Evolutionary conservation across 2,797 vertebrate genomes (phyloP).

Genomic region (Xiphorhynchus erythropygius): DNA sequence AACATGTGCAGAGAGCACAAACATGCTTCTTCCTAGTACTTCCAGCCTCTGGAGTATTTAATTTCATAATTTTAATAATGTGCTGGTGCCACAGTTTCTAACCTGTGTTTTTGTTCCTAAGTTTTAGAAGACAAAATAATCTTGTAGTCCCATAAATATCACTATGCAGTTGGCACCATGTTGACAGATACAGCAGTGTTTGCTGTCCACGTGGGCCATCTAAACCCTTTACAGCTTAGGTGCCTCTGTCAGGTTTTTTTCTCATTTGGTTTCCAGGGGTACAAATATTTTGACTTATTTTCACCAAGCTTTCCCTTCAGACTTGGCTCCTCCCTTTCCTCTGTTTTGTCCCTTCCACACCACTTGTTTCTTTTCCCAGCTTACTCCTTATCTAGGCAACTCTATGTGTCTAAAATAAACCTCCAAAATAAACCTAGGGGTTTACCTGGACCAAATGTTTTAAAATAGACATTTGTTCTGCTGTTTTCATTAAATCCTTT

Average conservation of each 20-base stretch:
- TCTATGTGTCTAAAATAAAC: background rate
- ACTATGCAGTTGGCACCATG: fast-evolving
- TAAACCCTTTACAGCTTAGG: background rate
- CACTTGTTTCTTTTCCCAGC: background rate
- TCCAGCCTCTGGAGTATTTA: background rate
- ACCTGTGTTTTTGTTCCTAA: background rate
- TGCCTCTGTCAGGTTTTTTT: background rate
- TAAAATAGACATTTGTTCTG: background rate
- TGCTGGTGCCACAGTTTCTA: background rate
- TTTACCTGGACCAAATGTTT: background rate
- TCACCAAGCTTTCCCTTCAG: background rate
- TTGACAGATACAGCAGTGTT: background rate
- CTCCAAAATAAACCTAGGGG: background rate
- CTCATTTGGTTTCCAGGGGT: background rate
- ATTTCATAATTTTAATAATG: background rate
- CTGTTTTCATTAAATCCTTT: background rate
- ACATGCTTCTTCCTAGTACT: background rate
- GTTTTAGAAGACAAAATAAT: background rate
- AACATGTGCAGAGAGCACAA: fast-evolving
- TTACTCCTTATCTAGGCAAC: background rate
- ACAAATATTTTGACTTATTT: background rate
- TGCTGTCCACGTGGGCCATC: background rate
- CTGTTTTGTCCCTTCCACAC: background rate
- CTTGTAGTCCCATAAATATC: background rate
- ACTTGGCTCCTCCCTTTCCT: background rate